phyloP scores from a whole-genome alignment of 2,888 invertebrate genomes.

The Spicauda simplicius region DNA sequence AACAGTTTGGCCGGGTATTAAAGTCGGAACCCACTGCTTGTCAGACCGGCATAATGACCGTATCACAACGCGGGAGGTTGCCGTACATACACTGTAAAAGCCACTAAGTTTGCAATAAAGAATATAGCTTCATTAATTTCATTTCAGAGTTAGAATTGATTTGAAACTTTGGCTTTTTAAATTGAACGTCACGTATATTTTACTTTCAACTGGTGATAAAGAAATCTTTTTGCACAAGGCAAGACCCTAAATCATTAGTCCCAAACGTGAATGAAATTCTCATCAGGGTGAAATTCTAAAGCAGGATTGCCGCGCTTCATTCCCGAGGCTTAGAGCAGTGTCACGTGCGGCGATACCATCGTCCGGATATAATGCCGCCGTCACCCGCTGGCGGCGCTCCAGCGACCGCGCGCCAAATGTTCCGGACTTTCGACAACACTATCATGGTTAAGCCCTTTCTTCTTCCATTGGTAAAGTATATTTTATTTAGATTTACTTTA shows the following conservation, averaged over 20 bases:
- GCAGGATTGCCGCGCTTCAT: not conserved
- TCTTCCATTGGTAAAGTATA: not conserved
- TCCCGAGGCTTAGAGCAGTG: slow-evolving; percentile 2
- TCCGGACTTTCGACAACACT: slow-evolving; percentile 4
- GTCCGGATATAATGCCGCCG: slow-evolving; percentile 16
- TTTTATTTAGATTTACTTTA: not conserved
- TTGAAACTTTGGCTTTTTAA: no score
- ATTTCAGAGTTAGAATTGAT: no score
- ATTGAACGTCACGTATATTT: no score
- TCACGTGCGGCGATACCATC: slow-evolving; percentile 12
- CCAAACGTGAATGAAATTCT: not conserved
- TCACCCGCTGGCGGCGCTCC: slow-evolving; percentile 11
- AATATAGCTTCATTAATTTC: no score
- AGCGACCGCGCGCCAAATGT: slow-evolving; percentile 14
- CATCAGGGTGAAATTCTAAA: not conserved
- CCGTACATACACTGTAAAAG: no score
- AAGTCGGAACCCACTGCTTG: no score
- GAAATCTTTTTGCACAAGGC: not conserved
- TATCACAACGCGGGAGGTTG: no score
- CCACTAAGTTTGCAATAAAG: no score
- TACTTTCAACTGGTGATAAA: no score
- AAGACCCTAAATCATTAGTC: not conserved
- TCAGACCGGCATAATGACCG: no score
- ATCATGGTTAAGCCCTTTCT: slow-evolving; percentile 2
- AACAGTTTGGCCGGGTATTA: no score